phyloP scores from a whole-genome alignment of 2,888 invertebrate species.

The Eupithecia subumbrata region DNA sequence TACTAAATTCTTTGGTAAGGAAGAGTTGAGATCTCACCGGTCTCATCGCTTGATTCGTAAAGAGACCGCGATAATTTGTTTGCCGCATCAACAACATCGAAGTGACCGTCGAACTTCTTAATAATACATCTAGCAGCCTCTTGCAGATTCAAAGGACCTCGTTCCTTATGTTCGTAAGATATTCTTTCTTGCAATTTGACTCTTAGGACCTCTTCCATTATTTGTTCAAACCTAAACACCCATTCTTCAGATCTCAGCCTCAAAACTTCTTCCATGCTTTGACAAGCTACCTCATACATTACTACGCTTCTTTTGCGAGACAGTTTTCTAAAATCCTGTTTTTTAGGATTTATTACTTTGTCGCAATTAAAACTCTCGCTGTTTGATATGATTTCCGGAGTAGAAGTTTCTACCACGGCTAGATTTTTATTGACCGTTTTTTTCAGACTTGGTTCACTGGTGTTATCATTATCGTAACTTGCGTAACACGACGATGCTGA shows the following conservation, averaged over 20 bases:
- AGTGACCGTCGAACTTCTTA: conserved; percentile 53
- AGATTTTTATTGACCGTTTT: conserved; percentile 33
- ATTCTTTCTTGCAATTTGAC: conserved; percentile 61
- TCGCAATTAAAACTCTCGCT: conserved; percentile 34
- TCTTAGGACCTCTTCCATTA: conserved; percentile 73
- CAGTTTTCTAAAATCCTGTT: conserved; percentile 24
- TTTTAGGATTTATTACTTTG: conserved; percentile 15
- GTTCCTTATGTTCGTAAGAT: conserved; percentile 46
- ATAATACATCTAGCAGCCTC: conserved; percentile 68
- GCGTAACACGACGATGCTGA: neutral
- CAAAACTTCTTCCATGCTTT: conserved; percentile 62
- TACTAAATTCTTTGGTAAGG: neutral
- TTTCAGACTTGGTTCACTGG: conserved; percentile 17
- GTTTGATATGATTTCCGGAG: conserved; percentile 58
- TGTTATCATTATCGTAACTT: conserved; percentile 11
- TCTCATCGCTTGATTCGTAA: conserved; percentile 55
- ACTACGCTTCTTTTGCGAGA: conserved; percentile 41
- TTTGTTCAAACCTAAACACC: conserved; percentile 70
- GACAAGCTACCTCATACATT: conserved; percentile 61
- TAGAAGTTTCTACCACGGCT: conserved; percentile 54
- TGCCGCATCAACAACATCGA: conserved; percentile 57
- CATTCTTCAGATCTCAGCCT: conserved; percentile 66
- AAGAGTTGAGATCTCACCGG: conserved; percentile 51
- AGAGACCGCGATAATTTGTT: conserved; percentile 59
- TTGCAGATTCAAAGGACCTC: conserved; percentile 68